A percentile compares a stretch with the other conserved stretches of the same genome.
Conservation (phyloP, 2,888 invertebrate species). For the Apoda limacodes region DNA sequence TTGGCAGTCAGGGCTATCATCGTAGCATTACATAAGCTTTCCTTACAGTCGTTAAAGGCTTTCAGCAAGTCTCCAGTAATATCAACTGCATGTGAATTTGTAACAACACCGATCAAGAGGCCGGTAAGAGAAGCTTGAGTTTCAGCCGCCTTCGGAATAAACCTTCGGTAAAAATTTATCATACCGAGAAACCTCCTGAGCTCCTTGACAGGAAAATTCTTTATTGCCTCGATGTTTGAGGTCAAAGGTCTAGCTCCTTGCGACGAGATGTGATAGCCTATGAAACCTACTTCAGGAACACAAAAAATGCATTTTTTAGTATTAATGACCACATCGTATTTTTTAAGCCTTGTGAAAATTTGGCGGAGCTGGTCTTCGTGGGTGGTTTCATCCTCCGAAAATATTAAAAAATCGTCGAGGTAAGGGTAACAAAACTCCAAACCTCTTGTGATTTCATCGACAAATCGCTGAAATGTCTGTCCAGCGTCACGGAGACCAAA, state of each 20-base stretch:
- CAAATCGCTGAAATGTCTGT: constrained; percentile 37
- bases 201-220: constrained; percentile 17
- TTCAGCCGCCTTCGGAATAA: constrained; percentile 29
- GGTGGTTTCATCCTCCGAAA: constrained; percentile 18
- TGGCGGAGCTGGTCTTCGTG: constrained; percentile 19
- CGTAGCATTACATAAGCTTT: constrained; percentile 22
- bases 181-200: constrained; percentile 23
- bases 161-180: too few relatives aligned
- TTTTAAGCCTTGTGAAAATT: constrained; percentile 17
- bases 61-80: constrained; percentile 16
- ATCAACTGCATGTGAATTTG: constrained; percentile 23
- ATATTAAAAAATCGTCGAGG: constrained; percentile 30
- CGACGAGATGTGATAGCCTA: constrained; percentile 19
- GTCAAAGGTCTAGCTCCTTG: constrained; percentile 27
- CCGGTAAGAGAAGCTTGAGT: constrained; percentile 29
- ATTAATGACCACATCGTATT: constrained; percentile 22
- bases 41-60: constrained; percentile 25
- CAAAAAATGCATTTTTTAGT: constrained; percentile 23
- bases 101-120: constrained; percentile 22
- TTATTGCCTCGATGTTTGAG: constrained; percentile 24
- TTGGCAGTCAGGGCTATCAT: constrained; percentile 23
- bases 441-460: constrained; percentile 24
- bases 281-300: constrained; percentile 17
- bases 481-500: constrained; percentile 39
- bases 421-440: constrained; percentile 23